Evolutionary conservation across 2,113 vertebrate genomes (phyloP).

Genomic region (Alethe castanea): DNA sequence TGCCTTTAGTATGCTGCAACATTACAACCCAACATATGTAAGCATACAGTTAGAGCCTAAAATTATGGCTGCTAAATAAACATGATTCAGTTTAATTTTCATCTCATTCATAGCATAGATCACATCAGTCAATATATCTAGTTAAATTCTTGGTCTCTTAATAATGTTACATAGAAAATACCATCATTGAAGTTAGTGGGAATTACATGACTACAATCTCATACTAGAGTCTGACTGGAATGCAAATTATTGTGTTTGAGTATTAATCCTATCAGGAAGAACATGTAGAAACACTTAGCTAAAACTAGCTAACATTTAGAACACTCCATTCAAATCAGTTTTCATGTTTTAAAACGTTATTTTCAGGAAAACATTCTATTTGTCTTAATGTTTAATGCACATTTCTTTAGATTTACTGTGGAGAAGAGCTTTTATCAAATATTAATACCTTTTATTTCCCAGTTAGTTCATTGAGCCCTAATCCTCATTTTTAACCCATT

Average conservation of each 20-base stretch:
- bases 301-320: neutral
- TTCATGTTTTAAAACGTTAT: neutral
- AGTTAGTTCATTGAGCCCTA: neutral
- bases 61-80: neutral
- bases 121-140: neutral
- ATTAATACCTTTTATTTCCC: neutral
- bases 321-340: neutral
- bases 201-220: neutral
- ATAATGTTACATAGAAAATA: neutral
- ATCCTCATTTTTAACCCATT: neutral
- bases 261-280: neutral
- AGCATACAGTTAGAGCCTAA: neutral
- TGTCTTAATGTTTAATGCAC: neutral
- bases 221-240: neutral
- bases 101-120: neutral
- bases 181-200: neutral
- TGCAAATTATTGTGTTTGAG: neutral
- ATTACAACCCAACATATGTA: neutral
- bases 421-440: neutral
- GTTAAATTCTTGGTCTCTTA: neutral
- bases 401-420: neutral
- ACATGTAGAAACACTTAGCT: neutral
- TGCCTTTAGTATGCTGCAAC: neutral
- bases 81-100: neutral
- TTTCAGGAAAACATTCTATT: neutral